Evolutionary conservation across 2,797 vertebrate species (phyloP), one percentile per base, ranked within the genome.

Genomic region (Megalops cyprinoides): DNA sequence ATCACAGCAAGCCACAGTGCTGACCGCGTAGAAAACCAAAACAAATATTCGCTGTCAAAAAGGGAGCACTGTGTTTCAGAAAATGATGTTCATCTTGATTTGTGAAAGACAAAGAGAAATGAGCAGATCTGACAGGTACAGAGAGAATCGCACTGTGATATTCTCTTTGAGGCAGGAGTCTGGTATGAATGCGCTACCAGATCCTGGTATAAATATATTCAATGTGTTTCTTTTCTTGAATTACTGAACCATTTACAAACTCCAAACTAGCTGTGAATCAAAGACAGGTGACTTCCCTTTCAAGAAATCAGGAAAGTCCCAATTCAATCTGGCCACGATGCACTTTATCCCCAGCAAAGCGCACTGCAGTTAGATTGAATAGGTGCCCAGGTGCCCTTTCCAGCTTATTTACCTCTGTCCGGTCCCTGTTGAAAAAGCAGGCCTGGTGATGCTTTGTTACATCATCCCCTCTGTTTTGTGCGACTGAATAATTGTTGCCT

Each of bases 401-500:
- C n/a, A n/a, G n/a, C n/a, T 51, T 84, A 55, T 77, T 83, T 74
- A 56, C 44, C 78, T 53, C 31, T 15, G 1, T 49, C 65, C 34
- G 5, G n/a, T 73, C 62, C 31, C 46, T 25, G 49, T 77, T 82
- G 65, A 55, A 76, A 69, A 62, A 67, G 44, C 55, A 51, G 79
- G n/a, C 73, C 65, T 48, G 67, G 73, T 74, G 73, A 62, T 58
- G 76, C 78, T 69, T 69, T 76, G 74, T 80, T 80, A 76, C 65
- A 79, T 74, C 58, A 80, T 46, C 60, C 81, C n/a, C 42, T 51
- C 58, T n/a, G 60, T 58, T 42, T 56, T 74, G 49, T 51, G 44
- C 31, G 42, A 62, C 58, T 46, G 88, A 85, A 84, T 91, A 90
- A 92, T 90, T 89, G 90, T 86, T 87, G 86, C 87, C 77, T 86